Evolutionary conservation across 1,140 invertebrate species (phyloP).

Genomic region (Bacillus rossius): DNA sequence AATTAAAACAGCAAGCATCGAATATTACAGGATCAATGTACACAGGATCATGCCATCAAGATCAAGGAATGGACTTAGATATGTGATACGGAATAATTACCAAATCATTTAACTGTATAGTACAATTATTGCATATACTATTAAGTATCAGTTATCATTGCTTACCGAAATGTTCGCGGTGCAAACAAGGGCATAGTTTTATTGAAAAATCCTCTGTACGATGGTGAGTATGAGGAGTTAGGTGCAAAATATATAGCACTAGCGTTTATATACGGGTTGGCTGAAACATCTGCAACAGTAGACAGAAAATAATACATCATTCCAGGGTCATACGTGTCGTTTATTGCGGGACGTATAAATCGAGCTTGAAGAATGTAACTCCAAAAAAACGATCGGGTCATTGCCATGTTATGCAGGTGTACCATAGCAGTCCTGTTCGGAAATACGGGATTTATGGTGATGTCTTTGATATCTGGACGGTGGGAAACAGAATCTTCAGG

Average conservation of each 20-base stretch:
- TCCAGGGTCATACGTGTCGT: constrained; percentile 91
- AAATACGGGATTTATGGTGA: constrained; percentile 93
- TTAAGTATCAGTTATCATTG: too few species aligned
- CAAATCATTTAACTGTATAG: too few species aligned
- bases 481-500: constrained; percentile 82
- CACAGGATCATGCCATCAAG: too few species aligned
- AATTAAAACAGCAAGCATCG: too few species aligned
- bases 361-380: constrained; percentile 91
- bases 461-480: constrained; percentile 88
- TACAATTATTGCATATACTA: too few species aligned
- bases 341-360: constrained; percentile 82
- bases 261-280: constrained; percentile 89
- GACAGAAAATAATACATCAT: constrained; percentile 98
- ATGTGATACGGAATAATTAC: too few species aligned
- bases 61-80: too few species aligned
- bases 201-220: constrained; percentile 94
- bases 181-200: constrained; percentile 94
- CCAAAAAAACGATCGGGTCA: constrained; percentile 92
- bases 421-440: constrained; percentile 89
- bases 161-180: constrained; percentile 73
- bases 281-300: constrained; percentile 89
- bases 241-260: constrained; percentile 93
- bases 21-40: too few species aligned
- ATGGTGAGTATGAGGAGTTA: constrained; percentile 91
- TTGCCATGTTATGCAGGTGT: constrained; percentile 93